These are phyloP conservation scores for Buceros bicornis DNA, from an alignment of 2,797 vertebrate genomes.

Conservation along the genomic window DNA sequence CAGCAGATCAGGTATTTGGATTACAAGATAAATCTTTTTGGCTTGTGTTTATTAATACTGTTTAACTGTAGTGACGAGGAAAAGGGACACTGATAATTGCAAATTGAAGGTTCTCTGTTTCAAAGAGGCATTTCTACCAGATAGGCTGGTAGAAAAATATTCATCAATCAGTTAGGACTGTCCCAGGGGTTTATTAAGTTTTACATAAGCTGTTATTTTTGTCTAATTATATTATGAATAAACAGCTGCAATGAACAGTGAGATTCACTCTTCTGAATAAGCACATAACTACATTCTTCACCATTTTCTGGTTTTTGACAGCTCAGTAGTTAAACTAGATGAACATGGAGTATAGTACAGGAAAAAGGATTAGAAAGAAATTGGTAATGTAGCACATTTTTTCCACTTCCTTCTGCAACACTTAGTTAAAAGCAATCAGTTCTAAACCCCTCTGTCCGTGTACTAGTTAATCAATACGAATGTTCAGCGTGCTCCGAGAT, in stretches of 20 bases:
- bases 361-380: constrained; percentile 72
- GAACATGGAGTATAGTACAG: constrained; percentile 29
- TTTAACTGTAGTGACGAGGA: not conserved
- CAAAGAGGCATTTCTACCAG: constrained; percentile 15
- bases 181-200: constrained; percentile 54
- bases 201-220: constrained; percentile 37
- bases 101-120: not conserved
- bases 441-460: constrained; percentile 38
- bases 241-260: not conserved
- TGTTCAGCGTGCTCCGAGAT: constrained; percentile 61
- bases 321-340: constrained; percentile 61
- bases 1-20: not conserved
- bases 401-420: constrained; percentile 53
- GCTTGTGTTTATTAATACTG: not conserved
- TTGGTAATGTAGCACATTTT: constrained; percentile 65
- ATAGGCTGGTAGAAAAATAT: not conserved
- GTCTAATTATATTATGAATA: constrained; percentile 36
- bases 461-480: constrained; percentile 78
- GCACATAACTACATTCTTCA: constrained; percentile 26
- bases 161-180: constrained; percentile 40
- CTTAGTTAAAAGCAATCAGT: constrained; percentile 74
- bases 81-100: not conserved
- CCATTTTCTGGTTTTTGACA: constrained; percentile 52
- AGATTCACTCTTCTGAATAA: constrained; percentile 44
- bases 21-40: not conserved